Evolutionary conservation across 2,888 invertebrate species (phyloP), one percentile per base, ranked within the genome.

Genomic region (Drosophila phalerata): DNA sequence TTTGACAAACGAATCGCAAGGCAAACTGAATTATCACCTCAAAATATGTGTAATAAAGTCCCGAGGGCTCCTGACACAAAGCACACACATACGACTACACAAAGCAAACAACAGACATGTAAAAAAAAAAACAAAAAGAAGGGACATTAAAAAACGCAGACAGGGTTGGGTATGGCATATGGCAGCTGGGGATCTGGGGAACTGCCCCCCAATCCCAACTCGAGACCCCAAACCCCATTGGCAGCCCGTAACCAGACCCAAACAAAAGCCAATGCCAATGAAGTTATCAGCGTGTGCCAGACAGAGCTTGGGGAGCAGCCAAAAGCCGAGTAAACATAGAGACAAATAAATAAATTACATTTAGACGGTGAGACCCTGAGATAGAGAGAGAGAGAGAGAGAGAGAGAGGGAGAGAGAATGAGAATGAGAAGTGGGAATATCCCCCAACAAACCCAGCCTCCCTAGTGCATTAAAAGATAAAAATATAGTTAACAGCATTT

Each of bases 11-110:
- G 73, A 51, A 56, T 45, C 34, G 56, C 56, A 57, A 61, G 68
- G 67, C 71, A 69, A 81, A 87, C 85, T 79, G 84, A 76, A 88
- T 85, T 85, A 85, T 89, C 85, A 85, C 85, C 85, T 85, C 84
- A 89, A 85, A 57, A 85, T 89, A 83, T 89, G 88, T 89, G 81
- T 89, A 89, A 88, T 88, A 85, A 89, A 85, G 78, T 85, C 81
- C 84, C 78, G 70, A 40, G 81, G 78, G 89, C 55, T 58, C 43
- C 57, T 63, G 71, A 78, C 81, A 85, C 64, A 83, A 67, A 61
- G 69, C 70, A 71, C 64, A 49, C 45, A 43, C 34, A 43, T 30
- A 51, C 19, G 30, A 48, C 17, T 19, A 57, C 45, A 58, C 55
- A 45, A 15, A 43, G 49, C 71, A 64, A 67, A 84, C 70, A 66